Evolutionary conservation across 2,113 vertebrate species (phyloP), one percentile per base, ranked within the genome.

Genomic region (Peromyscus leucopus): DNA sequence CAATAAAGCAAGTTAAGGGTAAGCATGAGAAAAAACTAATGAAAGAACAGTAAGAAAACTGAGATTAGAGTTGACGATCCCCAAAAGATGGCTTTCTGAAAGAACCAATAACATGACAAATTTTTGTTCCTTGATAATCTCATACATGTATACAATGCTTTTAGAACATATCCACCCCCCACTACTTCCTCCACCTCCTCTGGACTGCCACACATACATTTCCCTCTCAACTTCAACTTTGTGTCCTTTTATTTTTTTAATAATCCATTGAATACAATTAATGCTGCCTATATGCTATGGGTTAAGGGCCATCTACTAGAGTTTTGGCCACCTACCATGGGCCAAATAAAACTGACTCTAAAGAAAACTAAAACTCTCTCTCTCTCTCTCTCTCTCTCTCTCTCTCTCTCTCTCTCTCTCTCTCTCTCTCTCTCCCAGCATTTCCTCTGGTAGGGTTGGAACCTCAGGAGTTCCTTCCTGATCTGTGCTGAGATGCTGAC

Each of bases 11-110:
- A 87, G 22, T 59, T 57, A 80, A 87, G 39, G 24, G 9, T 84
- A 88, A 83, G 42, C 55, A 86, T 7, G 46, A 92, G 33, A 2
- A 55, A 96, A 61, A 96, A 88, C 79, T 85, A 89, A 80, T 75
- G 51, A 84, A 76, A 78, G 42, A 59, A 48, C 11, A 63, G 24
- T 84, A 61, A 89, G 75, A 80, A 93, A 61, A 7, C 74, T 7
- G 63, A 89, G 67, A 69, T 79, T 67, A 72, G 39, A 92, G 91
- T 33, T 75, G 28, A 55, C 93, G 80, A 91, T 5, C 31, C 46
- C 74, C 65, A 83, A 86, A 78, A 87, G 26, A 83, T 48, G 5
- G 67, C 69, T 90, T 78, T 93, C 55, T 69, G 80, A 93, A 90
- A 42, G 21, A 86, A 46, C 0, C 28, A 79, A 82, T 57, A 71